Percentiles rank a stretch among this genome's conserved stretches.
Conservation (phyloP, 2,797 vertebrate genomes). For the Intellagama lesueurii region DNA sequence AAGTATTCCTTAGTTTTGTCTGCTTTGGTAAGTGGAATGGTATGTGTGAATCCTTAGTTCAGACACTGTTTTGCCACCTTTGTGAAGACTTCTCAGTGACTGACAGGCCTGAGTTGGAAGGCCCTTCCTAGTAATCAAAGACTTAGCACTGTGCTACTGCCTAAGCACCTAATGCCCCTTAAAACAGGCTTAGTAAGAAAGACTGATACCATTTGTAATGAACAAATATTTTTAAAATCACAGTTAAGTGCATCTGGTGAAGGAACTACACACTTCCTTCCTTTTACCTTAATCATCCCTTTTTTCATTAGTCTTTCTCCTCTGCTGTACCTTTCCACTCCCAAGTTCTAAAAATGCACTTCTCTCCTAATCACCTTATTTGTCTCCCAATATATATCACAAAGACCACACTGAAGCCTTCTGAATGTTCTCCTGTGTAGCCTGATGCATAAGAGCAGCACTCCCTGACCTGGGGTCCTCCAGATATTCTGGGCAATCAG, state of each 20-base stretch:
- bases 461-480: not conserved
- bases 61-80: not conserved
- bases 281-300: not conserved
- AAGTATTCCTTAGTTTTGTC: not conserved
- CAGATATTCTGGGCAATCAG: not conserved
- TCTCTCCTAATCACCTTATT: not conserved
- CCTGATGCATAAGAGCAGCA: not conserved
- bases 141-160: not conserved
- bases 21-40: not conserved
- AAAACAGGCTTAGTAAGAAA: not conserved
- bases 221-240: not conserved
- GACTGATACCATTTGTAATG: not conserved
- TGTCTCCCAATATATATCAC: not conserved
- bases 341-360: not conserved
- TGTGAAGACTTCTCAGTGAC: not conserved
- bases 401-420: not conserved
- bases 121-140: not conserved
- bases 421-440: not conserved
- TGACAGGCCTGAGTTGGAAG: too few relatives aligned
- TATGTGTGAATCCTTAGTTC: not conserved
- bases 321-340: not conserved
- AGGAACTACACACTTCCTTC: not conserved
- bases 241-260: not conserved
- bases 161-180: not conserved
- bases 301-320: not conserved